phyloP scores from a whole-genome alignment of 2,888 invertebrate genomes.

The Troides aeacus region DNA sequence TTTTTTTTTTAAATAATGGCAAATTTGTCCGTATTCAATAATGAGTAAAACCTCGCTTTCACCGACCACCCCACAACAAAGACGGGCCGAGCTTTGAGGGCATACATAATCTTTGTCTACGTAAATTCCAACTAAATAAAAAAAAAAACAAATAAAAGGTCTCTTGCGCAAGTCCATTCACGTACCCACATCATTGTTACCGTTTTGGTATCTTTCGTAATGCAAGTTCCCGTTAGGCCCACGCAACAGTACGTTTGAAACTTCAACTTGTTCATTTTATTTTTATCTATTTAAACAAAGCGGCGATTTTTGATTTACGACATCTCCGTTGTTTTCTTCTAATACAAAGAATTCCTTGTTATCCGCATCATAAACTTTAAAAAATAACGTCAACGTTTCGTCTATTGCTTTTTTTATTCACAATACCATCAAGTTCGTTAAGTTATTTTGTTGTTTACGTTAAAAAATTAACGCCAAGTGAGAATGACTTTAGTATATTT shows the following conservation, averaged over 20 bases:
- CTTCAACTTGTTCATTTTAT: conserved; percentile 63
- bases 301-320: conserved; percentile 68
- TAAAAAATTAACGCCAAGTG: background rate
- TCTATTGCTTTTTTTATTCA: conserved; percentile 3
- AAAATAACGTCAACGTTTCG: conserved; percentile 4
- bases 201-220: conserved; percentile 59
- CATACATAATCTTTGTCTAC: conserved; percentile 57
- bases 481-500: background rate
- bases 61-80: conserved; percentile 69
- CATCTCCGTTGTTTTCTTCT: conserved; percentile 44
- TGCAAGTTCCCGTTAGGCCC: conserved; percentile 64
- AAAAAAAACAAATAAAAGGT: conserved; percentile 52
- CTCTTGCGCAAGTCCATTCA: conserved; percentile 72
- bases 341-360: background rate
- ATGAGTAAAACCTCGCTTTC: conserved; percentile 56
- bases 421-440: background rate
- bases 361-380: conserved; percentile 15
- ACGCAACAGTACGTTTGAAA: conserved; percentile 58
- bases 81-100: conserved; percentile 50
- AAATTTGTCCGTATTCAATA: background rate
- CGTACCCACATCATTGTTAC: conserved; percentile 63
- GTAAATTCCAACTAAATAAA: conserved; percentile 66
- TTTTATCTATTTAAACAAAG: conserved; percentile 63
- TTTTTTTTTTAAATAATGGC: background rate
- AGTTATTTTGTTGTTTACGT: no score